These are phyloP conservation scores for Malurus splendens DNA, from an alignment of 2,797 vertebrate species.

Conservation along the genomic window DNA sequence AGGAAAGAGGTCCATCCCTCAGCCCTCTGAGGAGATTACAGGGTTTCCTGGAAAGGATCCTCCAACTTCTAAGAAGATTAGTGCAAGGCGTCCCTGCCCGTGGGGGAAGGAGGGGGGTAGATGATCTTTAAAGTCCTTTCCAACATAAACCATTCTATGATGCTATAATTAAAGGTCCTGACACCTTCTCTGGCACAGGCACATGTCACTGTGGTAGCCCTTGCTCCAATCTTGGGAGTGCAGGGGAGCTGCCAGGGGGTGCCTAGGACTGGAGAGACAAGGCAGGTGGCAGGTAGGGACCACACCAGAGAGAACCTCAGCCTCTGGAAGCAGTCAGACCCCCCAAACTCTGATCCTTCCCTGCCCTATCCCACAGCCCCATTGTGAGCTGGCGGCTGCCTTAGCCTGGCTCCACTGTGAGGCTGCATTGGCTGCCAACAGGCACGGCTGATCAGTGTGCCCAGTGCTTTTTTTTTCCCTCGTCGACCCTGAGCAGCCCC, in stretches of 20 bases:
- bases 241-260: rapidly evolving
- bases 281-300: neutral
- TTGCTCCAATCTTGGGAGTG: neutral
- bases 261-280: neutral
- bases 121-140: neutral
- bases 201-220: neutral
- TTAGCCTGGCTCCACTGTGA: rapidly evolving
- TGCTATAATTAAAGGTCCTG: neutral
- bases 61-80: neutral
- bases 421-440: neutral
- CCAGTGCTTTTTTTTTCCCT: neutral
- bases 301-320: neutral
- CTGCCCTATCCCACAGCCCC: neutral
- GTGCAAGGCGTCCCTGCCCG: neutral
- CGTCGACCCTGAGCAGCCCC: neutral
- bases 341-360: neutral
- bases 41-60: constrained; percentile 11
- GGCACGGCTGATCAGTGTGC: neutral
- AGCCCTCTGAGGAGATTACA: neutral
- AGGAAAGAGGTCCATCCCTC: neutral
- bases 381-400: neutral
- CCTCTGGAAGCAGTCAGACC: neutral
- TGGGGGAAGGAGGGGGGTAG: neutral
- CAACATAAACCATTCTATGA: neutral
- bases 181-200: neutral